Evolutionary conservation across 2,888 invertebrate genomes (phyloP), one percentile per base, ranked within the genome.

Genomic region (Thumatha senex): DNA sequence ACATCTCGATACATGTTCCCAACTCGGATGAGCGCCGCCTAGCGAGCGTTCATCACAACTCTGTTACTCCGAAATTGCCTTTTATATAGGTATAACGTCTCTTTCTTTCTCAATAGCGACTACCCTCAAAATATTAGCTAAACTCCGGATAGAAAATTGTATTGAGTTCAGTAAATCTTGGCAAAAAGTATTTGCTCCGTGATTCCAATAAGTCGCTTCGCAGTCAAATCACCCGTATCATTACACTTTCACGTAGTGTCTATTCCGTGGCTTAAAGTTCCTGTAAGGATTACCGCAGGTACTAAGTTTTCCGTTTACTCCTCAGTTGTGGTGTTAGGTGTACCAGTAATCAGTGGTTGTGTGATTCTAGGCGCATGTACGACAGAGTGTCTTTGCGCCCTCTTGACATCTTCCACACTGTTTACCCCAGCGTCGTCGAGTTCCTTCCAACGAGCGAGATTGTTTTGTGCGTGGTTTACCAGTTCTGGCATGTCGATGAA

Each of bases 401-500:
- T 83, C 48, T 78, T 76, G 42, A 96, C 94, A 72, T 96, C 96
- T 24, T 93, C 94, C 61, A 95, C 73, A 7, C 96, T 95, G 55
- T 94, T 94, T 66, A 95, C 94, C 44, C 95, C 96, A 61, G 95
- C 94, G 58, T 96, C 96, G 75, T 96, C 95, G 68, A 94, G 93
- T 70, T 97, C 96, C 76, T 96, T 96, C 98, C 98, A 98, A 80
- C 96, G 96, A 50, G 95, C 93, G 87, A 98, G 97, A 89, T 98
- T 98, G 74, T 92, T 92, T 68, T 96, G 94, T 88, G 98, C 95
- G 83, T 96, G 95, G 11, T 93, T 93, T 60, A 98, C 95, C 63
- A 98, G 92, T 84, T 98, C 98, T 0, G 98, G 98, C 94, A 98
- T 96, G 82, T 98, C 97, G 77, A 98, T 96, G 86, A 98, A 98